Evolutionary conservation across 1,140 invertebrate genomes (phyloP), one percentile per base, ranked within the genome.

Genomic region (Carcinoscorpius rotundicauda): DNA sequence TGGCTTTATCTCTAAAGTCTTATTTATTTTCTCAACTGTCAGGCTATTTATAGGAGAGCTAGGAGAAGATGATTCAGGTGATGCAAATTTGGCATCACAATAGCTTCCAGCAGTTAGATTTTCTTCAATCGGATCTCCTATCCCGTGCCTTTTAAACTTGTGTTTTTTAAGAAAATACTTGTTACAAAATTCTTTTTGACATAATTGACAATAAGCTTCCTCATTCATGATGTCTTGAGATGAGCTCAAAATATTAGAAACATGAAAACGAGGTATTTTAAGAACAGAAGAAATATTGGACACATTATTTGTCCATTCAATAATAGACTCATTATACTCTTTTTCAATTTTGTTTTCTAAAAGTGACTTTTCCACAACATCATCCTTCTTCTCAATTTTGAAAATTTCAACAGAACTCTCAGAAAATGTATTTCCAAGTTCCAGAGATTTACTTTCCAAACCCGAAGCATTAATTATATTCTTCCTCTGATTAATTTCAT

Each of bases 171-270:
- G 81, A 76, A 99, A 99, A 78, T 99, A 99, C 77, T 99, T 98
- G 81, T 99, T 99, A 81, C 96, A 98, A 75, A 97, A 95, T 78
- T 98, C 95, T 78, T 99, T 99, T 79, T 98, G 97, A 80, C 97
- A 99, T 56, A 93, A 81, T 72, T 93, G 89, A 69, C 79, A 81
- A 67, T 75, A 79, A n/a, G 78, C 76, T 69, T 77, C 77, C 49
- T 70, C 56, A 56, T 70, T 72, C 29, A 71, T 58, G n/a, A 72
- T n/a, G n/a, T 59, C 64, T 60, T 60, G 51, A 8, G 58, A 49
- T 55, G 65, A 29, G 29, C 29, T 29, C 29, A 29, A 29, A 29
- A 29, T 29, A 29, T 29, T 29, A 29, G 29, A 29, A 29, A 29
- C 29, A 29, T 29, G 29, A 29, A 29, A 29, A 29, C 29, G 29